Base-by-base conservation (phyloP, 2,113 vertebrate species). In the Gadus macrocephalus region DNA sequence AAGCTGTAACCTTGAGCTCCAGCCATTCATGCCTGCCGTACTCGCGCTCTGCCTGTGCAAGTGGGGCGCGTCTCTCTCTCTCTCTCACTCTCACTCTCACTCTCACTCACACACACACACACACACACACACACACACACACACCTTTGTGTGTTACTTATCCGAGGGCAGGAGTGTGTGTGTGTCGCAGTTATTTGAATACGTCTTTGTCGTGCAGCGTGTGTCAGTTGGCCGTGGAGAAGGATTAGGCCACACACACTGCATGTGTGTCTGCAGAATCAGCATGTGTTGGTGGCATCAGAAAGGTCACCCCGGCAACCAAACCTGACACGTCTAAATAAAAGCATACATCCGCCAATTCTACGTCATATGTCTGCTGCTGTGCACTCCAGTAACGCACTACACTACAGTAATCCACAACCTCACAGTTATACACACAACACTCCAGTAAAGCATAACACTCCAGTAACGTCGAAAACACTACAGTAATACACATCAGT, bases 11-110 rank as follows among this genome's bases (percentile, higher is more conserved):
- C 61, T 22, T 27, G 22, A n/a, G 60, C 61, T 82, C 73, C 69
- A 81, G 89, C 89, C 91, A 93, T 94, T 93, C 92, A 92, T 89
- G 75, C 63, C 15, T 58, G 55, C 68, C 56, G 8, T 15, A 15
- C 63, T 0, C 9, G 16, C 49, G 27, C 55, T 56, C 38, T 49
- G 12, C 5, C 53, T 55, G 53, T 55, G 5, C 53, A 55, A 55
- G 53, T 55, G 53, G 53, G 53, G 12, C 16, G 53, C 53, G 3
- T 55, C 4, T 58, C 55, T 17, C n/a, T 3, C n/a, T n/a, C 31
- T 11, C 42, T 12, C 42, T 12, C 42, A 49, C 42, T 17, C 31
- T 11, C 42, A 3, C 3, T 58, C 55, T 17, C 17, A 1, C 17
- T 17, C 31, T 11, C 42, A 49, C 42, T 12, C 42, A 49, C 42